phyloP scores from a whole-genome alignment of 1,140 invertebrate genomes.

The Drosophila micromelanica region DNA sequence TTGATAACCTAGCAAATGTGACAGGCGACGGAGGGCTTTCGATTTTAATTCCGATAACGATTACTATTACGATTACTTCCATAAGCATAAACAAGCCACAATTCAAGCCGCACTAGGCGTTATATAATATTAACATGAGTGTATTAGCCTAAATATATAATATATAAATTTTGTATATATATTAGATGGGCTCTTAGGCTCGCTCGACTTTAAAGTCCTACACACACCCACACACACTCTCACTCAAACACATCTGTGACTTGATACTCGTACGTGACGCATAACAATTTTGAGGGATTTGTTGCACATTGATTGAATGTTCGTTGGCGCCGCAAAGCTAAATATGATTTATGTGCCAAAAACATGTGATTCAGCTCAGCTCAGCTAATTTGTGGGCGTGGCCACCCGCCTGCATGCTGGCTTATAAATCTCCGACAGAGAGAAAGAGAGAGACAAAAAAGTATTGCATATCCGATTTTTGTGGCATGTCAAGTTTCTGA shows the following conservation, averaged over 20 bases:
- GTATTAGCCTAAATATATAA: conserved; percentile 15
- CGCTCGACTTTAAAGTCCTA: conserved; percentile 29
- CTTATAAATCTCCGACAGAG: not conserved
- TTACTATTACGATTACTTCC: conserved; percentile 38
- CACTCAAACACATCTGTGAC: conserved; percentile 34
- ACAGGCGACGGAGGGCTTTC: not conserved
- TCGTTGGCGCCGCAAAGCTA: conserved; percentile 62
- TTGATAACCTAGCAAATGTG: conserved; percentile 56
- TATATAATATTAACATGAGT: conserved; percentile 27
- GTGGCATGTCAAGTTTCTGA: conserved; percentile 15
- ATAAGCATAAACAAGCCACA: conserved; percentile 19
- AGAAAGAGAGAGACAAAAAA: not conserved
- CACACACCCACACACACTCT: conserved; percentile 8
- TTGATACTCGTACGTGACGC: conserved; percentile 74
- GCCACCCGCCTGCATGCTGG: not conserved
- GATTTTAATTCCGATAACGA: conserved; percentile 29
- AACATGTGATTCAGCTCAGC: not conserved
- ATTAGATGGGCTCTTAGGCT: conserved; percentile 19
- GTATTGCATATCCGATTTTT: conserved; percentile 58
- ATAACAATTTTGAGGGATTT: conserved; percentile 80
- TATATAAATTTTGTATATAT: no score
- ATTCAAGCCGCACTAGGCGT: conserved; percentile 9
- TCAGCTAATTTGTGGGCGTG: conserved; percentile 33
- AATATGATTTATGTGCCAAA: conserved; percentile 73
- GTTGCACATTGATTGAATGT: conserved; percentile 77